These are phyloP conservation scores for Lithophane ornitopus DNA, from an alignment of 2,888 invertebrate species.

Conservation along the genomic window DNA sequence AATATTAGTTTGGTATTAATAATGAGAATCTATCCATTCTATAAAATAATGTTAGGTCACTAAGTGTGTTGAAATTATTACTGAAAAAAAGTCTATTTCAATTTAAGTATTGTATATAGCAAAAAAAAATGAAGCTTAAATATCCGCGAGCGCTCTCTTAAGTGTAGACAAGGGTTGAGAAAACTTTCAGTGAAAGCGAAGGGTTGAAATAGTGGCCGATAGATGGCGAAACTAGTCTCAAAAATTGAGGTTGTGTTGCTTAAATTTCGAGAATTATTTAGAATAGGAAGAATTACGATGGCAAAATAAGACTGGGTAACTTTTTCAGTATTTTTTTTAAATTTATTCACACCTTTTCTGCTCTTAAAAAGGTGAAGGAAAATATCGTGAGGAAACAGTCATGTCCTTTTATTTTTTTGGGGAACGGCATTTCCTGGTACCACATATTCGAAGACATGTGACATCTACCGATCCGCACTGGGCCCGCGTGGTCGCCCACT, in stretches of 20 bases:
- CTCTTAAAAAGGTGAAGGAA: no score
- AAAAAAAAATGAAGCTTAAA: not conserved
- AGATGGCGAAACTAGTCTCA: conserved; percentile 47
- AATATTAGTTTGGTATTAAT: no score
- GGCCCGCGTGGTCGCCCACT: no score
- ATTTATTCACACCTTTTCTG: not conserved
- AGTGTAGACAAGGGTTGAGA: not conserved
- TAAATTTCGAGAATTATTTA: not conserved
- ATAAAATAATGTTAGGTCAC: not conserved
- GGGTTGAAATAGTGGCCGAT: conserved; percentile 30
- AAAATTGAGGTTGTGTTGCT: not conserved
- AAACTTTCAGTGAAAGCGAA: not conserved
- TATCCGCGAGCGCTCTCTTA: not conserved
- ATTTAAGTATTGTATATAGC: not conserved
- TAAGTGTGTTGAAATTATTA: not conserved
- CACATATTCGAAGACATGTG: no score
- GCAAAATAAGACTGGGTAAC: not conserved
- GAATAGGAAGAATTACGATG: no score
- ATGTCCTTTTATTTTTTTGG: no score
- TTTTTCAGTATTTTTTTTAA: not conserved
- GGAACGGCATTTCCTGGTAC: no score
- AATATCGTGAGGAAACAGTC: no score
- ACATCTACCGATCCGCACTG: no score
- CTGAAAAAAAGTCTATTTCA: not conserved
- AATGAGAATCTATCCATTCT: not conserved